A percentile compares a stretch with the other conserved stretches of the same genome.
Conservation (phyloP, 1,140 invertebrate genomes). For the Dysdera silvatica region DNA sequence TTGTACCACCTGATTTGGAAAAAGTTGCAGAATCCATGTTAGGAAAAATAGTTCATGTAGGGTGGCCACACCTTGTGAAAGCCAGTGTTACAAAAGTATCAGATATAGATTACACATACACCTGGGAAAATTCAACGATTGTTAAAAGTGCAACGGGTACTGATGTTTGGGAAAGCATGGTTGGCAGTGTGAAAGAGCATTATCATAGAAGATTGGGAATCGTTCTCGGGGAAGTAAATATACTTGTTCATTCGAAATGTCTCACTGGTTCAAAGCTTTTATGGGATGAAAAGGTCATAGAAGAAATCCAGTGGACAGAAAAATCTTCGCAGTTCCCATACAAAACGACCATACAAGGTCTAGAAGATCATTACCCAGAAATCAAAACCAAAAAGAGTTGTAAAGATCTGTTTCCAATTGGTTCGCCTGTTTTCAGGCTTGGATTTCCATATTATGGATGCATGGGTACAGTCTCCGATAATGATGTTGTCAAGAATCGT, state of each 20-base stretch:
- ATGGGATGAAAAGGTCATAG: slow-evolving; percentile 51
- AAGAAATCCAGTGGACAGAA: slow-evolving; percentile 61
- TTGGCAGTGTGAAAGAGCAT: slow-evolving; percentile 11
- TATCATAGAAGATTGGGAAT: slow-evolving; percentile 53
- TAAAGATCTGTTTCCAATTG: slow-evolving; percentile 61
- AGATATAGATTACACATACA: slow-evolving; percentile 10
- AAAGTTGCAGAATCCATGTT: slow-evolving; percentile 19
- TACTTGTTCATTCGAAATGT: slow-evolving; percentile 63
- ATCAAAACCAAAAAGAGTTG: slow-evolving; percentile 49
- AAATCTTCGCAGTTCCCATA: slow-evolving; percentile 54
- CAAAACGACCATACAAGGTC: slow-evolving; percentile 58
- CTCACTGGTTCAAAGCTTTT: slow-evolving; percentile 58
- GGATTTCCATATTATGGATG: slow-evolving; percentile 70
- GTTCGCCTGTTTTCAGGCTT: slow-evolving; percentile 64
- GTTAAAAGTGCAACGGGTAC: not conserved
- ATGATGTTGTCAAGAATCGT: slow-evolving; percentile 7
- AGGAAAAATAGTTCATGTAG: slow-evolving; percentile 55
- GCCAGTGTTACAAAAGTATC: slow-evolving; percentile 41
- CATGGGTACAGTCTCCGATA: slow-evolving; percentile 52
- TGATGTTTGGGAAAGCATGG: not conserved
- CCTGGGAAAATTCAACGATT: slow-evolving; percentile 5
- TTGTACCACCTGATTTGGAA: not conserved
- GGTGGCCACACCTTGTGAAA: slow-evolving; percentile 81
- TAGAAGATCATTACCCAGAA: slow-evolving; percentile 48
- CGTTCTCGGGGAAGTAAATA: slow-evolving; percentile 59